Conservation (phyloP, 1,140 invertebrate genomes). For the Heliothis virescens region DNA sequence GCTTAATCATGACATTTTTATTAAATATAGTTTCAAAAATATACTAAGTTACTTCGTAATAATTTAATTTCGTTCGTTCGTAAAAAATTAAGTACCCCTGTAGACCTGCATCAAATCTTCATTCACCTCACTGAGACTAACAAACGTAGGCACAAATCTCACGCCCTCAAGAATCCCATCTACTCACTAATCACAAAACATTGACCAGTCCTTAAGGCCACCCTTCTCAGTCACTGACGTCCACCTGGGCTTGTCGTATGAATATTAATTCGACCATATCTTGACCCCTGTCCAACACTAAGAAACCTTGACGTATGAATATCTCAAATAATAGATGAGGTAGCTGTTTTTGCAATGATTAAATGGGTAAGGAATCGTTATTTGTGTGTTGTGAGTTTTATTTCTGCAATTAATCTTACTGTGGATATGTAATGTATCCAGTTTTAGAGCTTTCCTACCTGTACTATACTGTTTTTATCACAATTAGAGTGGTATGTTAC, state of each 20-base stretch:
- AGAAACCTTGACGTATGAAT: slow-evolving; percentile 82
- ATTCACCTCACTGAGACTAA: slow-evolving; percentile 52
- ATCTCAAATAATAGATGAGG: slow-evolving; percentile 82
- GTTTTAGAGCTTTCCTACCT: too few species aligned
- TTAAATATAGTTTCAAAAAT: too few species aligned
- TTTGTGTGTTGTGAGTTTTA: neutral
- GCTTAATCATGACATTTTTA: too few species aligned
- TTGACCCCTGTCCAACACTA: slow-evolving; percentile 78
- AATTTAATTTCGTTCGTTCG: too few species aligned
- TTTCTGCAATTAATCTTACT: neutral
- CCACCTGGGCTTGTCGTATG: slow-evolving; percentile 83
- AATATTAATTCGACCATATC: slow-evolving; percentile 86
- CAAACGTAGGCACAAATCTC: slow-evolving; percentile 47
- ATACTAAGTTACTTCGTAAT: too few species aligned
- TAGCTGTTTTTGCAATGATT: slow-evolving; percentile 37
- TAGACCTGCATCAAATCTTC: too few species aligned
- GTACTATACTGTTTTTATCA: too few species aligned
- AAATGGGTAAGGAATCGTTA: neutral
- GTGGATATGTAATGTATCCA: too few species aligned
- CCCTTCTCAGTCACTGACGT: slow-evolving; percentile 84
- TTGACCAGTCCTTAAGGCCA: slow-evolving; percentile 80
- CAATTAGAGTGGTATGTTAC: too few species aligned
- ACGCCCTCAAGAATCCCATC: slow-evolving; percentile 39
- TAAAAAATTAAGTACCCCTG: too few species aligned
- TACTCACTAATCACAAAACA: slow-evolving; percentile 59